phyloP scores from a whole-genome alignment of 1,140 invertebrate genomes.

The Lysiphlebus fabarum region DNA sequence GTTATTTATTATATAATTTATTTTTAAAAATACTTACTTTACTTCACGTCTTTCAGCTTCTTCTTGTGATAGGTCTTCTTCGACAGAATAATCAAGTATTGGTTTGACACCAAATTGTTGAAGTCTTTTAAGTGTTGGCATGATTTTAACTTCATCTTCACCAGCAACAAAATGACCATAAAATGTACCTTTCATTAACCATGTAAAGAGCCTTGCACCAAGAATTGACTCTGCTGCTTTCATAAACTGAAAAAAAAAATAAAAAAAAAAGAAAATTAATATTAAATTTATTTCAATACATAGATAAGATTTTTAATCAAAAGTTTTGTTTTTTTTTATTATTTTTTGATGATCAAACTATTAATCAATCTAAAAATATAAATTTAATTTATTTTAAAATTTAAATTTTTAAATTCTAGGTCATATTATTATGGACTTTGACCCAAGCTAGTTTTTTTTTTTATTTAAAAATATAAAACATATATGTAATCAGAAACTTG shows the following conservation, averaged over 20 bases:
- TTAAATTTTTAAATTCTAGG: too few species aligned
- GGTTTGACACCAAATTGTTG: slow-evolving; percentile 95
- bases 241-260: slow-evolving; percentile 80
- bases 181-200: slow-evolving; percentile 91
- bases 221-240: slow-evolving; percentile 76
- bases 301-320: too few species aligned
- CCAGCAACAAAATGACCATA: slow-evolving; percentile 99
- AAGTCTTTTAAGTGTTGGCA: slow-evolving; percentile 78
- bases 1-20: slow-evolving; percentile 2
- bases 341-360: too few species aligned
- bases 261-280: too few species aligned
- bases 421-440: too few species aligned
- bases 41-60: slow-evolving; percentile 88
- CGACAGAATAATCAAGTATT: slow-evolving; percentile 97
- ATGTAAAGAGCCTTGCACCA: slow-evolving; percentile 80
- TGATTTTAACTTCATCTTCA: slow-evolving; percentile 83
- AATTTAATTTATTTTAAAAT: too few species aligned
- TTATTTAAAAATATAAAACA: too few species aligned
- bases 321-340: too few species aligned
- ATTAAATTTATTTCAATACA: too few species aligned
- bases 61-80: slow-evolving; percentile 91
- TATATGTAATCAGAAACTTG: too few species aligned
- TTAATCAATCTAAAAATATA: too few species aligned
- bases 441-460: too few species aligned
- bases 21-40: slow-evolving; percentile 65